These are phyloP conservation scores for Melanophora roralis DNA, from an alignment of 2,888 invertebrate species.

Conservation along the genomic window DNA sequence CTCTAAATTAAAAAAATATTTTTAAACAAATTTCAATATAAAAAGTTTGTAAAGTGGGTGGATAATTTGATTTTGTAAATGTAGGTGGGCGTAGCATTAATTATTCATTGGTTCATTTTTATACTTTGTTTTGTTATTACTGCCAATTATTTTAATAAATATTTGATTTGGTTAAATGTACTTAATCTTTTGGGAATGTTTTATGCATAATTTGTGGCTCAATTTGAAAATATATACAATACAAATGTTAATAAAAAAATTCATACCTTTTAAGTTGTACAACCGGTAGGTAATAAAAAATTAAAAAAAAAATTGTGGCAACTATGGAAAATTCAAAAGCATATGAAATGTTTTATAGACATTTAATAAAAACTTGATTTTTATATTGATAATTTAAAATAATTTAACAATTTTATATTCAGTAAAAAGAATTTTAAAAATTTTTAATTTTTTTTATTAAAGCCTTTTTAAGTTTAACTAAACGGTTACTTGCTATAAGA, in stretches of 20 bases:
- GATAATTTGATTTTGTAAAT: not conserved
- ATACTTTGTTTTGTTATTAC: slow-evolving; percentile 1
- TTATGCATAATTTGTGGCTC: slow-evolving; percentile 57
- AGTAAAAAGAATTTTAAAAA: no score
- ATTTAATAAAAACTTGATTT: no score
- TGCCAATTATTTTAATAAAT: slow-evolving; percentile 61
- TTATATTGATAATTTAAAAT: no score
- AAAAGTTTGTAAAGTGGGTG: not conserved
- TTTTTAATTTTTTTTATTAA: no score
- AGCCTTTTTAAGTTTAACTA: no score
- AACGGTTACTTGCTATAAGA: no score
- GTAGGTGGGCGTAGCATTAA: no score
- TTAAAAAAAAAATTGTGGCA: no score
- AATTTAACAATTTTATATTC: no score
- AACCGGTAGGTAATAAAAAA: no score
- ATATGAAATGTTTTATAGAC: no score
- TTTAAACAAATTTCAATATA: slow-evolving; percentile 1
- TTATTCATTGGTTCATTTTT: not conserved
- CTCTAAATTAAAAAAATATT: not conserved
- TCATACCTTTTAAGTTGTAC: not conserved
- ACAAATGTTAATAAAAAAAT: slow-evolving; percentile 3
- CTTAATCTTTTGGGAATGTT: slow-evolving; percentile 63
- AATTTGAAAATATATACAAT: slow-evolving; percentile 32
- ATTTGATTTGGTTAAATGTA: slow-evolving; percentile 64
- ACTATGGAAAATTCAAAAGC: no score